A percentile compares a stretch with the other conserved stretches of the same genome.
These are phyloP conservation scores for Onychostruthus taczanowskii DNA, from an alignment of 2,113 vertebrate genomes.

Conservation along the genomic window DNA sequence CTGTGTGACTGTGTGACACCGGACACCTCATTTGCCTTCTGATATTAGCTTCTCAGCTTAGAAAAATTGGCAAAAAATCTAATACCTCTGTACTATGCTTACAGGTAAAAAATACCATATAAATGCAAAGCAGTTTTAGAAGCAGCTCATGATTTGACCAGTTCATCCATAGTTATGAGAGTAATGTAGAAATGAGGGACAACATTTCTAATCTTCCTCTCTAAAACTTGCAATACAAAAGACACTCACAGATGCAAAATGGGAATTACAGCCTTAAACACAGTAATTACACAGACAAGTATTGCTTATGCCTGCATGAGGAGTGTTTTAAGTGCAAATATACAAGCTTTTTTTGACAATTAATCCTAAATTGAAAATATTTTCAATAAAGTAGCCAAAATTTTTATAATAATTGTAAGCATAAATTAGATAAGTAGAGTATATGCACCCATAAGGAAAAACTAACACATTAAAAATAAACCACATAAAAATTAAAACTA, in stretches of 20 bases:
- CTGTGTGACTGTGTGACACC: neutral
- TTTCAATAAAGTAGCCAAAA: neutral
- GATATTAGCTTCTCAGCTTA: neutral
- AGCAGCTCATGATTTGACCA: constrained; percentile 17
- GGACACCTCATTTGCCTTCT: neutral
- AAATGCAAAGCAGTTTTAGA: constrained; percentile 56
- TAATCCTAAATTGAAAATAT: neutral
- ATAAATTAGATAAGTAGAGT: neutral
- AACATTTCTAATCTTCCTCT: neutral
- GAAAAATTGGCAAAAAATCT: neutral
- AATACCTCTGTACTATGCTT: neutral
- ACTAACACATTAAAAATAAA: neutral
- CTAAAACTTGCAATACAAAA: neutral
- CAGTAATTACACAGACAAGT: constrained; percentile 10
- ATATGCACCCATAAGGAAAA: neutral
- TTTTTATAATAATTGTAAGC: neutral
- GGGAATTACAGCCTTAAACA: constrained; percentile 5
- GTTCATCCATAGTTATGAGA: constrained; percentile 44
- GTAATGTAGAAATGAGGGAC: constrained; percentile 1
- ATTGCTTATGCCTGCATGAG: constrained; percentile 1
- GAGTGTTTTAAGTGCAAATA: constrained; percentile 9
- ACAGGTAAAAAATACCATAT: constrained; percentile 42
- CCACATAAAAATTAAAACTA: neutral
- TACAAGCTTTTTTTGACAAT: constrained; percentile 14
- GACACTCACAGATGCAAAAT: constrained; percentile 16